A percentile compares a stretch with the other conserved stretches of the same genome.
Conservation (phyloP, 2,888 invertebrate genomes). For the Dolichopus griseipennis region DNA sequence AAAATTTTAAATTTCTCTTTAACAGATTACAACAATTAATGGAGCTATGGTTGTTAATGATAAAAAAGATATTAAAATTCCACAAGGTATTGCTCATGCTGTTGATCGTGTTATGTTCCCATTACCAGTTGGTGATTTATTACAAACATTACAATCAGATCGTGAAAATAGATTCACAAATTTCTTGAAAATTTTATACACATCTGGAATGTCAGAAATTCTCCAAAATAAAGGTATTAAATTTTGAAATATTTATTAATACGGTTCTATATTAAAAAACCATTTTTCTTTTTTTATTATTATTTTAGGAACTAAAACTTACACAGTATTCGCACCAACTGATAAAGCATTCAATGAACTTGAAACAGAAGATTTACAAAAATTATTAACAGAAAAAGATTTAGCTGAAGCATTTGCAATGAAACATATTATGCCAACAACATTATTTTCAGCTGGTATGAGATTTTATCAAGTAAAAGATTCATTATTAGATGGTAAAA, state of each 20-base stretch:
- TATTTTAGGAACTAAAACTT: slow-evolving; percentile 66
- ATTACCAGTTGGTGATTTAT: slow-evolving; percentile 74
- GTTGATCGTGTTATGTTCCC: slow-evolving; percentile 85
- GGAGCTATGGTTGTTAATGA: slow-evolving; percentile 74
- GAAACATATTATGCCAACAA: slow-evolving; percentile 66
- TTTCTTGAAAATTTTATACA: slow-evolving; percentile 66
- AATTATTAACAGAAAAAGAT: slow-evolving; percentile 53
- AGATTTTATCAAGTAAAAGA: slow-evolving; percentile 77
- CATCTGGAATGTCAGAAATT: slow-evolving; percentile 68
- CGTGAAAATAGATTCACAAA: slow-evolving; percentile 70
- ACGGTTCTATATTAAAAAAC: too few species aligned
- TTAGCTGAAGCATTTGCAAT: slow-evolving; percentile 65
- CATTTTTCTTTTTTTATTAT: neutral
- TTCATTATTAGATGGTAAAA: slow-evolving; percentile 63
- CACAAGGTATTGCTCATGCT: slow-evolving; percentile 77
- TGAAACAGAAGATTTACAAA: slow-evolving; percentile 51
- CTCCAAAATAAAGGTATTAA: slow-evolving; percentile 40
- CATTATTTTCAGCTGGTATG: slow-evolving; percentile 78
- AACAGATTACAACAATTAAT: slow-evolving; percentile 71
- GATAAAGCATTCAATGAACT: slow-evolving; percentile 69
- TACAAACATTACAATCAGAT: slow-evolving; percentile 77
- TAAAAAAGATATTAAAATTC: slow-evolving; percentile 72
- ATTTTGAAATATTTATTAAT: neutral
- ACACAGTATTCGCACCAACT: slow-evolving; percentile 77
- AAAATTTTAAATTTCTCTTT: slow-evolving; percentile 8